These are phyloP conservation scores for Philereme transversata DNA, from an alignment of 2,888 invertebrate genomes.

Conservation along the genomic window DNA sequence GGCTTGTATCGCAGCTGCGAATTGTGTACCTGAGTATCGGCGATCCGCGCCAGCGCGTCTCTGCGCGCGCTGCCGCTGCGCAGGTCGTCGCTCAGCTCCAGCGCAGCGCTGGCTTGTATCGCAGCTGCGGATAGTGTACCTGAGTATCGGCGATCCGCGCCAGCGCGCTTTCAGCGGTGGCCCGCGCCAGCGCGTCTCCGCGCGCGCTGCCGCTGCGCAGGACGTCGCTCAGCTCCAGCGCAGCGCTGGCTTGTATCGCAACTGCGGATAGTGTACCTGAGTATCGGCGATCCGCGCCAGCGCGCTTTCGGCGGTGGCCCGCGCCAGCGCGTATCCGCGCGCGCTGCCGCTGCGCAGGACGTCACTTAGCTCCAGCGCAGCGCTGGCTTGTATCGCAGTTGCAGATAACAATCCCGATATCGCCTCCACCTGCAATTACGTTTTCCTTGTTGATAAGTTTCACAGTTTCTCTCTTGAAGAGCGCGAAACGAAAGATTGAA, in stretches of 20 bases:
- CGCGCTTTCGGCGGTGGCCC: conserved; percentile 20
- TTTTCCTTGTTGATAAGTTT: too few relatives aligned
- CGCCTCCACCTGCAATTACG: conserved; percentile 7
- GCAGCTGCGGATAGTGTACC: conserved; percentile 17
- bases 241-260: conserved; percentile 21
- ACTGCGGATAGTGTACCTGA: conserved; percentile 15
- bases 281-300: conserved; percentile 1
- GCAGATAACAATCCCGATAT: conserved; percentile 28
- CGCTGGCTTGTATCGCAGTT: conserved; percentile 22
- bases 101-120: conserved; percentile 22
- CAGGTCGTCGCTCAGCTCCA: conserved; percentile 39
- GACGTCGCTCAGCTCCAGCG: conserved; percentile 36
- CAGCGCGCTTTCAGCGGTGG: conserved; percentile 20
- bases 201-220: conserved; percentile 36
- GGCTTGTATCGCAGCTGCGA: conserved; percentile 17
- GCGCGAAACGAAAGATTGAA: too few relatives aligned
- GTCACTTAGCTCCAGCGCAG: conserved; percentile 36
- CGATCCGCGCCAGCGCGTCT: conserved; percentile 20
- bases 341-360: conserved; percentile 37
- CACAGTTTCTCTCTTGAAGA: too few relatives aligned
- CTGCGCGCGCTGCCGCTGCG: conserved; percentile 33
- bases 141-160: not conserved
- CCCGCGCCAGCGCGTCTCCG: conserved; percentile 27
- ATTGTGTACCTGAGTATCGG: conserved; percentile 4
- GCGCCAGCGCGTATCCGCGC: conserved; percentile 28